phyloP scores from a whole-genome alignment of 2,888 invertebrate species.

The Antitype chi region DNA sequence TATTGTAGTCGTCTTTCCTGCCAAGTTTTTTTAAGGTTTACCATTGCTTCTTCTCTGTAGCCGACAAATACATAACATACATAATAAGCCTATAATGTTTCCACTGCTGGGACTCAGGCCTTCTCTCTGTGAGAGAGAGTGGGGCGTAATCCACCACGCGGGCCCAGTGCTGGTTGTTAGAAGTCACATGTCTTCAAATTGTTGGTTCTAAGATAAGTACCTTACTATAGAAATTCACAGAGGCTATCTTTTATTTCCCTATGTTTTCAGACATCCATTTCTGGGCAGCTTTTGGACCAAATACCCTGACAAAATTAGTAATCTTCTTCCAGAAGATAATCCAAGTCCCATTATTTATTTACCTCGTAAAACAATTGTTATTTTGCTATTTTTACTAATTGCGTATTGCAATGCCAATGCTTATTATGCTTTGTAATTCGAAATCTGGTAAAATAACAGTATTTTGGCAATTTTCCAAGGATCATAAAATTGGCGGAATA shows the following conservation, averaged over 20 bases:
- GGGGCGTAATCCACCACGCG: too few species aligned
- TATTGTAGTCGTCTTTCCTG: constrained; percentile 14
- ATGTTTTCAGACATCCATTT: background rate
- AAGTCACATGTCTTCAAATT: too few species aligned
- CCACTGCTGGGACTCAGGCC: too few species aligned
- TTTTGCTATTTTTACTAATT: background rate
- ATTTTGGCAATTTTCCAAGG: background rate
- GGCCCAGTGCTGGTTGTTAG: too few species aligned
- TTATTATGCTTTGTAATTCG: background rate
- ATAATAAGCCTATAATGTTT: too few species aligned
- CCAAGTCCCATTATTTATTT: background rate
- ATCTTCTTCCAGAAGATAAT: background rate
- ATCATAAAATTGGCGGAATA: constrained; percentile 3
- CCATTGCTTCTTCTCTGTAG: constrained; percentile 6
- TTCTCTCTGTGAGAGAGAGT: too few species aligned
- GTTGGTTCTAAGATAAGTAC: background rate
- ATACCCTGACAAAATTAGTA: background rate
- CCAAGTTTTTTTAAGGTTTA: constrained; percentile 29
- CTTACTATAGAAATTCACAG: background rate
- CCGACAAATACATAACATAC: constrained; percentile 5
- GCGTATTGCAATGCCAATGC: background rate
- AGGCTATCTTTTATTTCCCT: background rate
- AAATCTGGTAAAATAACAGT: background rate
- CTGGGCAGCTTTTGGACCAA: constrained; percentile 5
- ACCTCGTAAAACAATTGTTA: background rate